phyloP scores from a whole-genome alignment of 2,888 invertebrate species.

The Listrodromus nycthemerus region DNA sequence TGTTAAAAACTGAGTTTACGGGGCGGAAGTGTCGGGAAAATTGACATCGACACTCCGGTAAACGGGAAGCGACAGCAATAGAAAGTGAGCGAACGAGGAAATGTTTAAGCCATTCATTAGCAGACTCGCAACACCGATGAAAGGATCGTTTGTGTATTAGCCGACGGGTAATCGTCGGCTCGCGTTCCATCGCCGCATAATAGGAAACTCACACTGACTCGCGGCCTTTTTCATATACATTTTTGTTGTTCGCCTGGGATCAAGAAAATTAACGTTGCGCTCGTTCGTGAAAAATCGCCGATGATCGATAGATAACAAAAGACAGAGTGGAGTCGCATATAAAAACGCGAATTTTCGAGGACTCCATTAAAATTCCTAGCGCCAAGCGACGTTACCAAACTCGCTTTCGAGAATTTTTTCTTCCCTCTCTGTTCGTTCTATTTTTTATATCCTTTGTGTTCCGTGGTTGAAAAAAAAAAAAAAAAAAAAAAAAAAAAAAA shows the following conservation, averaged over 20 bases:
- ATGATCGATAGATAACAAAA: conserved; percentile 39
- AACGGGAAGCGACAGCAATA: background rate
- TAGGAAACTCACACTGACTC: background rate
- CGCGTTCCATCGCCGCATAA: background rate
- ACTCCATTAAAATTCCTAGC: conserved; percentile 56
- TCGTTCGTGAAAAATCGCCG: conserved; percentile 10
- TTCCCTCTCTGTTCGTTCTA: background rate
- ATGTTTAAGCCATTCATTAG: conserved; percentile 17
- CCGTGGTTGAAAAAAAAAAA: background rate
- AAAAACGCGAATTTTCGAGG: conserved; percentile 8
- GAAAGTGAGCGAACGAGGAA: conserved; percentile 1
- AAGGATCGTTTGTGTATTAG: conserved; percentile 10
- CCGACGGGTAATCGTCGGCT: conserved; percentile 16
- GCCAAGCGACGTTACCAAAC: background rate
- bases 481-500: background rate
- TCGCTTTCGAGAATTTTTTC: conserved; percentile 22
- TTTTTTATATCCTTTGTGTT: conserved; percentile 7
- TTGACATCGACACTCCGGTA: background rate
- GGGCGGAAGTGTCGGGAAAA: background rate
- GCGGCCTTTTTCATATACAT: background rate
- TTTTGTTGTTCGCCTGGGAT: background rate
- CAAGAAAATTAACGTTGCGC: background rate
- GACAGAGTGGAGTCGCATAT: background rate
- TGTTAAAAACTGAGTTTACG: background rate
- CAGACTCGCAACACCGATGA: background rate